Evolutionary conservation across 2,797 vertebrate genomes (phyloP).

Genomic region (Tangara arthus): DNA sequence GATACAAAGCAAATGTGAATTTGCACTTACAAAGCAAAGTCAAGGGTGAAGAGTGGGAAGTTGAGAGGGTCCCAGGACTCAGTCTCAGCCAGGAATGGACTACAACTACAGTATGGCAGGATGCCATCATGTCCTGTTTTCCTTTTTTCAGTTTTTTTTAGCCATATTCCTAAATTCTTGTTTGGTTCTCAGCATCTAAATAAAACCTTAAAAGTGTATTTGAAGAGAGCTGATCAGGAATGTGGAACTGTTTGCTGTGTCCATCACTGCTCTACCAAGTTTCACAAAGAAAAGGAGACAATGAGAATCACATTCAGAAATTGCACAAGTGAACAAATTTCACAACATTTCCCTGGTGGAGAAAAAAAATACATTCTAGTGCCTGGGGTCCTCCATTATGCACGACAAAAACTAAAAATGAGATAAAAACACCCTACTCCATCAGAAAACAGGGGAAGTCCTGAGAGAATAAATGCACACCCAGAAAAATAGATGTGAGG

Average conservation of each 20-base stretch:
- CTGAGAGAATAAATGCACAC: background rate
- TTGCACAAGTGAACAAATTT: background rate
- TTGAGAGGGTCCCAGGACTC: background rate
- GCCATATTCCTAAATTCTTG: background rate
- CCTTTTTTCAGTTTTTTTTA: background rate
- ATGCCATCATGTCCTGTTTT: background rate
- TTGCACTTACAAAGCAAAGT: background rate
- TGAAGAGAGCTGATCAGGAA: background rate
- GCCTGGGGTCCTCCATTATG: background rate
- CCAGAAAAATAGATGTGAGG: background rate
- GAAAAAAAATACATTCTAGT: background rate
- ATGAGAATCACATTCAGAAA: background rate
- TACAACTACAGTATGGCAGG: background rate
- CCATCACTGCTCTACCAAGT: background rate
- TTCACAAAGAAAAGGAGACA: background rate
- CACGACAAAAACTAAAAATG: background rate
- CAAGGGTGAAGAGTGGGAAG: background rate
- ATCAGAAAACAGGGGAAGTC: background rate
- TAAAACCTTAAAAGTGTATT: background rate
- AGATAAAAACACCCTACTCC: background rate
- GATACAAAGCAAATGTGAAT: background rate
- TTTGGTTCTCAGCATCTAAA: background rate
- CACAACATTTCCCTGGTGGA: background rate
- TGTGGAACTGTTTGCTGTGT: background rate
- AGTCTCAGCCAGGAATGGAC: background rate